Base-by-base conservation (phyloP, 2,888 invertebrate species). In the Megalurothrips usitatus region DNA sequence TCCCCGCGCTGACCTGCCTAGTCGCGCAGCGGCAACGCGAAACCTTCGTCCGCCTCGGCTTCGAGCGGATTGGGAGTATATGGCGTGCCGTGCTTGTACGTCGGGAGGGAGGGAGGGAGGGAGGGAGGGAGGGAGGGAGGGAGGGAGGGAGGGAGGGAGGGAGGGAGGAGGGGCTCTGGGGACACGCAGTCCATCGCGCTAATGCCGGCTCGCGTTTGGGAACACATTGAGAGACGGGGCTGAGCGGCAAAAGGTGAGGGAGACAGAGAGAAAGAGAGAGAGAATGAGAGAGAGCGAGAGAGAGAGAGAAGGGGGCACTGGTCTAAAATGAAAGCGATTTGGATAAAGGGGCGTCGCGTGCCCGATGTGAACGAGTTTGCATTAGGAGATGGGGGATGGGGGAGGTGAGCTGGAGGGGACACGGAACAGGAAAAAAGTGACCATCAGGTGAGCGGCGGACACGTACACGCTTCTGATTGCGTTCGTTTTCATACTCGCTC, bases 221-320 rank as follows among this genome's bases (percentile, higher is more conserved):
- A 11, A 23, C 23, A 23, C 63, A n/a, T 10, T n/a, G 19, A 23
- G 23, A 23, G 68, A 9, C 68, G 23, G 23, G n/a, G n/a, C 52
- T 12, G 52, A 63, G 63, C 10, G n/a, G n/a, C 1, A 63, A n/a
- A 63, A n/a, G 9, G 63, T n/a, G 63, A 63, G 63, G 6, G 63
- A 63, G 63, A 63, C 14, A 63, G 63, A 63, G 63, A 63, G 63
- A 63, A n/a, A 63, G 63, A 63, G 63, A 63, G 63, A 63, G 63
- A 63, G 63, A 10, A 9, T 2, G 63, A 63, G n/a, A 63, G n/a
- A 19, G n/a, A 63, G 1, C 1, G 63, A 63, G 63, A 63, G 63
- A 19, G 63, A 63, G 63, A 63, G 63, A 63, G 68, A 68, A 19
- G 4, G 14, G 58, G 19, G n/a, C 17, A 8, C 58, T 58, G 58